Base-by-base conservation (phyloP, 2,888 invertebrate species). In the Drosophila pseudotakahashii region DNA sequence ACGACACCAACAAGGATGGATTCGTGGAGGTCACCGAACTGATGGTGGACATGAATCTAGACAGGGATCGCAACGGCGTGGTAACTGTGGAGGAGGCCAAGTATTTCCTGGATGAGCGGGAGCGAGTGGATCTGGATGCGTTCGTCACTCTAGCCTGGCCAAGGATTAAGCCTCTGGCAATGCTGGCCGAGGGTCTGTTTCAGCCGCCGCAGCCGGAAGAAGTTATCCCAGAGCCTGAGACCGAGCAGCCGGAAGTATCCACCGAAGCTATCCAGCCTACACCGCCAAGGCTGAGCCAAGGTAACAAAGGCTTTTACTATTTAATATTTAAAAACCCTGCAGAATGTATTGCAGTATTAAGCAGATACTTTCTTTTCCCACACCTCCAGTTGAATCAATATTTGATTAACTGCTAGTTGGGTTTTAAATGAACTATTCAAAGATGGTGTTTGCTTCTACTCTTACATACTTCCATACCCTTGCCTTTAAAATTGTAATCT, bases 31-130 rank as follows among this genome's bases (percentile, higher is more conserved):
- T 95, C 48, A 92, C 93, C 61, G 97, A 96, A 93, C 90, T 97
- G 7, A 95, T 95, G 92, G 93, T 94, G 2, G 94, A 95, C 66
- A 93, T 94, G 84, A 95, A 94, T 48, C 97, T 99, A 92, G 99
- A 99, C 93, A 95, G 95, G 80, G 96, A 99, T 92, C 95, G 95
- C 70, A 96, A 98, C 93, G 98, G 98, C 9, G 94, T 94, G 82
- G 97, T 99, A 14, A 95, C 96, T 67, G 95, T 95, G 26, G 98
- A 98, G 66, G 99, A 99, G 93, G 96, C 97, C 0, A 94, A 94
- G 88, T 95, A 93, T 88, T 96, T 96, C 92, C 92, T 96, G 58
- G 94, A 94, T 76, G 95, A 95, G 67, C 93, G 94, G 64, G 94
- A 95, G 47, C 94, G 94, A 86, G 93, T 96, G 52, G 94, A 95